A percentile compares a stretch with the other conserved stretches of the same genome.
Conservation (phyloP, 2,797 vertebrate genomes). For the Rhynchotus rufescens region DNA sequence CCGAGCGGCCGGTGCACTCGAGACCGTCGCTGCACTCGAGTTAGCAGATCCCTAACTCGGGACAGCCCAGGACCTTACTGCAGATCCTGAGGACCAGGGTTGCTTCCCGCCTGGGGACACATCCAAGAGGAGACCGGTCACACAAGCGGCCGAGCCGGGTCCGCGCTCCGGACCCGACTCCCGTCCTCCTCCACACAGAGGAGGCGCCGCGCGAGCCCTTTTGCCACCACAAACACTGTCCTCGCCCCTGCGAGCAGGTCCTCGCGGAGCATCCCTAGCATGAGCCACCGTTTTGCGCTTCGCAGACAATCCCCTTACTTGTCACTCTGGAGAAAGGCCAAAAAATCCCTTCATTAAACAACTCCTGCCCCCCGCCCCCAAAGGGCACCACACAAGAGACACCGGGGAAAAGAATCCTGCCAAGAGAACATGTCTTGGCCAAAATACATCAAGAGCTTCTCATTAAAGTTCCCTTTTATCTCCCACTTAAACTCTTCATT, state of each 20-base stretch:
- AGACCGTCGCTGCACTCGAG: conserved; percentile 7
- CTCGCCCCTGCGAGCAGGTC: conserved; percentile 25
- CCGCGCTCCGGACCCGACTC: conserved; percentile 47
- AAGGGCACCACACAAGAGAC: conserved; percentile 77
- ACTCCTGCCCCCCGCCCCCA: conserved; percentile 67
- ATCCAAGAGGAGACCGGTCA: conserved; percentile 29
- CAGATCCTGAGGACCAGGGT: conserved; percentile 40
- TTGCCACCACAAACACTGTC: conserved; percentile 3
- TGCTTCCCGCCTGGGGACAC: conserved; percentile 47
- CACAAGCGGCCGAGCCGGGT: conserved; percentile 42
- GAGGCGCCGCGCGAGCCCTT: not conserved
- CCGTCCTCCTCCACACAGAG: conserved; percentile 37
- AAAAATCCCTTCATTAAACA: conserved; percentile 77
- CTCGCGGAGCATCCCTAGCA: conserved; percentile 6
- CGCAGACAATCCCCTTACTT: conserved; percentile 65
- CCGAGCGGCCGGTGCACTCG: conserved; percentile 25
- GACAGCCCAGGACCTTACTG: conserved; percentile 13
- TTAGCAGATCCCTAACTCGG: conserved; percentile 34
- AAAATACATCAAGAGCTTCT: conserved; percentile 72
- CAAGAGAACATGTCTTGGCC: conserved; percentile 59
- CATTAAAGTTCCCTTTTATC: conserved; percentile 76
- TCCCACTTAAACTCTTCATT: conserved; percentile 57
- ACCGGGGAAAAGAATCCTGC: conserved; percentile 62
- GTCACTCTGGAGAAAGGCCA: conserved; percentile 70
- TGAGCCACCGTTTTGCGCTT: conserved; percentile 42